Evolutionary conservation across 2,888 invertebrate genomes (phyloP).

Genomic region (Panopea generosa): DNA sequence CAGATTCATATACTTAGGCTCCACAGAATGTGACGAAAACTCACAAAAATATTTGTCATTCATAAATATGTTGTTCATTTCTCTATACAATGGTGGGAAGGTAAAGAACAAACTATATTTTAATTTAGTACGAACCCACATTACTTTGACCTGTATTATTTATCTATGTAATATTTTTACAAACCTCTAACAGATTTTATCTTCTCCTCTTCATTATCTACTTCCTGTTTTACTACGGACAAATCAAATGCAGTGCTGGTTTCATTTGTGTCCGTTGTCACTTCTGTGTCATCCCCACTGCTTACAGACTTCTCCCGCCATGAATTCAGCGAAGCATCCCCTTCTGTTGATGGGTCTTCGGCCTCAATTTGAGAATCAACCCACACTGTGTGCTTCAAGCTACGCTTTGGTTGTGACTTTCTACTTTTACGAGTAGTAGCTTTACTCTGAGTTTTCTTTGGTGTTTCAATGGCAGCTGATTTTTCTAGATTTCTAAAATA

Average conservation of each 20-base stretch:
- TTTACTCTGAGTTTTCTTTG: constrained; percentile 1
- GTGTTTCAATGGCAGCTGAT: neutral
- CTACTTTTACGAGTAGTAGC: constrained; percentile 29
- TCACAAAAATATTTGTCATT: too few species aligned
- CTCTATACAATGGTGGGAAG: too few species aligned
- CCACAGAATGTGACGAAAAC: too few species aligned
- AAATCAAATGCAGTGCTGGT: constrained; percentile 30
- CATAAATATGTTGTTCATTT: too few species aligned
- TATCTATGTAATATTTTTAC: too few species aligned
- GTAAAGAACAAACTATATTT: too few species aligned
- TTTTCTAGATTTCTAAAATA: too few species aligned
- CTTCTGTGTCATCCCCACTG: constrained; percentile 13
- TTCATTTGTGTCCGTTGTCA: neutral
- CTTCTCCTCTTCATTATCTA: constrained; percentile 14
- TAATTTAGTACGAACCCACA: too few species aligned
- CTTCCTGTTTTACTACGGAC: constrained; percentile 50
- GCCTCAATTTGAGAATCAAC: constrained; percentile 24
- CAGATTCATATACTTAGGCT: too few species aligned
- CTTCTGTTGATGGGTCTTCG: constrained; percentile 15
- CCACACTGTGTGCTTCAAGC: constrained; percentile 29
- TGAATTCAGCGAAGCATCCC: constrained; percentile 1
- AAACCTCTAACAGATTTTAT: constrained; percentile 34
- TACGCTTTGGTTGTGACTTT: constrained; percentile 50
- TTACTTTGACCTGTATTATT: too few species aligned
- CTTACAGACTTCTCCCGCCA: constrained; percentile 30